A percentile compares a stretch with the other conserved stretches of the same genome.
Evolutionary conservation across 2,113 vertebrate genomes (phyloP).

Genomic region (Tympanuchus pallidicinctus): DNA sequence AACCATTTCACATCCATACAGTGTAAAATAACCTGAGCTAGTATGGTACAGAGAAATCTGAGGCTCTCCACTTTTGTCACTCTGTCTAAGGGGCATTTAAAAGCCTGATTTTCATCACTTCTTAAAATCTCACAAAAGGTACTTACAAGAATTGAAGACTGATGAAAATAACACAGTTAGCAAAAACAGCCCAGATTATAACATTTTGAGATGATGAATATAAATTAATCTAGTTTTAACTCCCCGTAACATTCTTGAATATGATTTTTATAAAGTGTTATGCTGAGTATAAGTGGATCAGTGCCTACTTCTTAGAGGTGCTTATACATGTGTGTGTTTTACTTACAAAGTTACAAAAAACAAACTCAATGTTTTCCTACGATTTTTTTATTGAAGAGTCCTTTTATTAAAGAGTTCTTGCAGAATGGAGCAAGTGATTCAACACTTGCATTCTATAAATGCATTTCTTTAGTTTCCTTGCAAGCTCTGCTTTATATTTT

Average conservation of each 20-base stretch:
- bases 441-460: background rate
- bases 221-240: background rate
- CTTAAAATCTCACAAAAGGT: background rate
- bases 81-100: background rate
- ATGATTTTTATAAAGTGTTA: background rate
- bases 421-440: conserved; percentile 33
- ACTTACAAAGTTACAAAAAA: background rate
- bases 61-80: background rate
- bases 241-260: background rate
- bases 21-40: background rate
- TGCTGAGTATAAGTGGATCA: background rate
- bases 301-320: conserved; percentile 18
- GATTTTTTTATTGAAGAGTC: background rate
- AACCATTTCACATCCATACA: background rate
- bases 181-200: background rate
- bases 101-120: background rate
- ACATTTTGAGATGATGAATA: background rate
- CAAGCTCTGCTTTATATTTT: conserved; percentile 5
- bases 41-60: background rate
- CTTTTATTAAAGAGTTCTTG: conserved; percentile 15
- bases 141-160: background rate
- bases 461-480: background rate
- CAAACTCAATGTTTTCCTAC: conserved; percentile 35
- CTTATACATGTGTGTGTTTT: conserved; percentile 16
- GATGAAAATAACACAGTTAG: background rate